Evolutionary conservation across 2,888 invertebrate species (phyloP), one percentile per base, ranked within the genome.

Genomic region (Peribatodes rhomboidaria): DNA sequence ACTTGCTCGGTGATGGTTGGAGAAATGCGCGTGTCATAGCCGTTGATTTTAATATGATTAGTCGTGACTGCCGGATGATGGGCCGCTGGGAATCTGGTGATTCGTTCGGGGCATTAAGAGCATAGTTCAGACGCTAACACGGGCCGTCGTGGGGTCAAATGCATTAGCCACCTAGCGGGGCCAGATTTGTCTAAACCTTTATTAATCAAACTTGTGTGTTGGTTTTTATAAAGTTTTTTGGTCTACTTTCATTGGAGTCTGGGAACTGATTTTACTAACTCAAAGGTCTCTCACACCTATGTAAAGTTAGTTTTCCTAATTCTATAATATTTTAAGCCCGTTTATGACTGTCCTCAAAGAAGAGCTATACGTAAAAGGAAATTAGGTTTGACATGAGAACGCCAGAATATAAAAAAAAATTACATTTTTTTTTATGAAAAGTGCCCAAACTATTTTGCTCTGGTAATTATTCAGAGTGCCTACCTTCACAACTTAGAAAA

Each of bases 141-240:
- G 82, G 83, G 85, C 81, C 75, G 83, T 88, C 86, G 86, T 76
- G 85, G 77, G 92, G 92, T 92, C 92, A 91, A 90, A 90, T 81
- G 81, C 92, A 92, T 92, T 92, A 92, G 91, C 90, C 91, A 90
- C 91, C 90, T 89, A 91, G 89, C 87, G 90, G 86, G 86, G 80
- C 80, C 78, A 80, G 81, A 77, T 79, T 79, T 81, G 80, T 81
- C 84, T 86, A 85, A 84, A 86, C 82, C 79, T 85, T 82, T 87
- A 90, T 90, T 87, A 88, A 91, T 90, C 91, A 89, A 86, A 83
- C 70, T 76, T 67, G 35, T 53, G 54, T 46, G 22, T 31, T 70
- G 71, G 22, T 65, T 65, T 65, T 60, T 65, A 20, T 60, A 16
- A 3, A 22, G 46, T 10, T 78, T 75, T 74, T 69, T 78, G 73